Percentiles rank a stretch among this genome's conserved stretches.
These are phyloP conservation scores for Anomalospiza imberbis DNA, from an alignment of 2,797 vertebrate genomes.

Conservation along the genomic window DNA sequence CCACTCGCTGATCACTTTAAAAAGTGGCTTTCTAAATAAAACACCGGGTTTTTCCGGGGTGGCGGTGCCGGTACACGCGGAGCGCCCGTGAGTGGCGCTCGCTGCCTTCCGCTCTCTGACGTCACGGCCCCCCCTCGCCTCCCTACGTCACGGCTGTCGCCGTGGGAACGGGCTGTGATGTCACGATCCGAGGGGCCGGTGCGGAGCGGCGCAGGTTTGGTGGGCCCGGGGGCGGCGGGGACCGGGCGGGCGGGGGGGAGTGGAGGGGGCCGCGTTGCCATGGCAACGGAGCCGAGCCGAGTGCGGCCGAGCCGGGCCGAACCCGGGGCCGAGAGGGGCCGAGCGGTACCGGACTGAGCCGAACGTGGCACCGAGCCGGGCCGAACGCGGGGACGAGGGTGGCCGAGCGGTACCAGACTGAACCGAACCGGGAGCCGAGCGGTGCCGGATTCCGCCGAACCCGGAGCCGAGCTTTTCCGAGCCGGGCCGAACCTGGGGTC, in stretches of 20 bases:
- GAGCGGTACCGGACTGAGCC: neutral
- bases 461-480: too few species aligned
- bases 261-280: neutral
- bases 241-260: neutral
- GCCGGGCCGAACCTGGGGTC: neutral
- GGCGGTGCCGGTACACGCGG: neutral
- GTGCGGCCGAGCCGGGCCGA: neutral
- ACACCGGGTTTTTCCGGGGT: neutral
- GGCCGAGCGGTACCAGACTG: neutral
- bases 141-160: neutral
- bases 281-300: neutral
- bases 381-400: neutral
- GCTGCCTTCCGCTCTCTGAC: neutral
- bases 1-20: neutral
- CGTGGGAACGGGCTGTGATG: conserved; percentile 6
- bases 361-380: neutral
- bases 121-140: neutral
- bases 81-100: neutral
- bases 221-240: neutral
- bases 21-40: neutral
- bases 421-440: neutral
- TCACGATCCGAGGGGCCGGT: neutral
- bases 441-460: neutral
- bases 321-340: neutral
- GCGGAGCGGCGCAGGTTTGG: neutral